Conservation (phyloP, 2,797 vertebrate genomes). For the Myotis myotis region DNA sequence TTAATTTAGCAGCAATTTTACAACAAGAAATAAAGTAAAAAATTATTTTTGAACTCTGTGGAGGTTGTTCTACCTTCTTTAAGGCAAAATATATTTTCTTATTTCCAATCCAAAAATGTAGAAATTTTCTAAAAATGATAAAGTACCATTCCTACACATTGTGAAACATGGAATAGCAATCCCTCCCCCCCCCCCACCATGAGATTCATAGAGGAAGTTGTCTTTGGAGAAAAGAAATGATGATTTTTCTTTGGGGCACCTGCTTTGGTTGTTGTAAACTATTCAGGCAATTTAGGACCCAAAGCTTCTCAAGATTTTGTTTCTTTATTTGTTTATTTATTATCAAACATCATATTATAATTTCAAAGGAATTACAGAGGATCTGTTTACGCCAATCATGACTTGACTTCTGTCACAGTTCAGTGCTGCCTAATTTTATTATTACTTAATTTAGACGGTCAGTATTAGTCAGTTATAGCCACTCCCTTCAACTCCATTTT, state of each 20-base stretch:
- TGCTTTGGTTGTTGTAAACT: background rate
- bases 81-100: background rate
- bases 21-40: background rate
- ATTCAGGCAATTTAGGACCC: background rate
- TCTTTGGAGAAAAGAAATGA: background rate
- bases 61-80: background rate
- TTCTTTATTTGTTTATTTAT: background rate
- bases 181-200: fast-evolving
- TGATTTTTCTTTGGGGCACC: background rate
- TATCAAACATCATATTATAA: background rate
- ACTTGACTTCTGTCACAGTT: background rate
- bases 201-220: background rate
- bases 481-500: background rate
- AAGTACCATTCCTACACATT: background rate
- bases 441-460: background rate
- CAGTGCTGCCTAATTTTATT: background rate
- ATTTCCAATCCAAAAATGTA: background rate
- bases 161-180: background rate
- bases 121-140: background rate
- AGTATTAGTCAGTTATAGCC: background rate
- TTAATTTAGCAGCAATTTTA: background rate
- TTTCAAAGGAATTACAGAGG: background rate
- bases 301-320: background rate
- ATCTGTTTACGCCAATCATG: fast-evolving
- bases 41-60: background rate